Evolutionary conservation across 2,113 vertebrate genomes (phyloP).

Genomic region (Solea solea): DNA sequence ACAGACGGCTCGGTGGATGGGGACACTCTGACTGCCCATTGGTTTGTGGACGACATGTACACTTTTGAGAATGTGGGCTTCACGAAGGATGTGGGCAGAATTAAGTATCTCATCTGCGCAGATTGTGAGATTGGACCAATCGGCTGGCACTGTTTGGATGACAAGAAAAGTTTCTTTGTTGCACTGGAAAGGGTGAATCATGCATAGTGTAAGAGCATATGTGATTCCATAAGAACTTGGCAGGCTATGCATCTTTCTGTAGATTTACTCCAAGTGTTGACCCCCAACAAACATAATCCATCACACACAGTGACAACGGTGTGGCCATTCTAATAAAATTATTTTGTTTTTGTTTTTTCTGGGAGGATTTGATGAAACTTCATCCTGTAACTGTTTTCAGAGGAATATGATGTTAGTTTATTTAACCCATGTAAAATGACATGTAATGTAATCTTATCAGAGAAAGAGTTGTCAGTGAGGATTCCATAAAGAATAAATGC

Average conservation of each 20-base stretch:
- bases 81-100: conserved; percentile 92
- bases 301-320: conserved; percentile 20
- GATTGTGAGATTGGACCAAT: conserved; percentile 98
- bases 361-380: conserved; percentile 13
- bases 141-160: conserved; percentile 95
- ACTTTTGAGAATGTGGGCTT: conserved; percentile 97
- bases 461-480: background rate
- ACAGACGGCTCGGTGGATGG: conserved; percentile 80
- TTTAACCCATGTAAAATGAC: background rate
- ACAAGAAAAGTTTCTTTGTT: conserved; percentile 93
- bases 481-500: background rate
- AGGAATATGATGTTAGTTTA: background rate
- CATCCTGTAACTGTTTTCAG: conserved; percentile 7
- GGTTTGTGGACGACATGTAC: conserved; percentile 95
- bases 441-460: background rate
- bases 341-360: conserved; percentile 11
- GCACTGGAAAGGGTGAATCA: conserved; percentile 93
- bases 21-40: conserved; percentile 89
- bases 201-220: conserved; percentile 71
- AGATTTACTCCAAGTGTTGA: conserved; percentile 30
- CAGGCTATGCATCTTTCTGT: conserved; percentile 44
- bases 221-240: conserved; percentile 33
- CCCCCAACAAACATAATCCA: background rate
- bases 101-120: conserved; percentile 96
- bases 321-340: conserved; percentile 56